These are phyloP conservation scores for Leuciscus waleckii DNA, from an alignment of 2,797 vertebrate genomes.

Conservation along the genomic window DNA sequence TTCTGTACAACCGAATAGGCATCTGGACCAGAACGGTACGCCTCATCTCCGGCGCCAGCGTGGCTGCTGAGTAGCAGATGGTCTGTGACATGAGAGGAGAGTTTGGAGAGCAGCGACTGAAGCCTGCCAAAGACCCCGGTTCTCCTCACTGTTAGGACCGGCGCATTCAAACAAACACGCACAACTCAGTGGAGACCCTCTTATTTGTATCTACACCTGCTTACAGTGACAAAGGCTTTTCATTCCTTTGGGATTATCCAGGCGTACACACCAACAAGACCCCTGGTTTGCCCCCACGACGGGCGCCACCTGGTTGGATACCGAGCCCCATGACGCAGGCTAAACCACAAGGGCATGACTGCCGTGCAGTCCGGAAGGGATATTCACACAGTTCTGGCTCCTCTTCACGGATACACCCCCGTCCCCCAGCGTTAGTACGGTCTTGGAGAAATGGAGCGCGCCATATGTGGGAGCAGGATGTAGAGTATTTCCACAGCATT, in stretches of 20 bases:
- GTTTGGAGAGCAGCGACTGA: constrained; percentile 76
- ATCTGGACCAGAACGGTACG: constrained; percentile 74
- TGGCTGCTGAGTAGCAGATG: constrained; percentile 82
- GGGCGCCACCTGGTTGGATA: constrained; percentile 6
- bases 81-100: constrained; percentile 79
- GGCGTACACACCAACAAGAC: background rate
- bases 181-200: background rate
- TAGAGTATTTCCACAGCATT: constrained; percentile 57
- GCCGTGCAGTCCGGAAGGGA: constrained; percentile 2
- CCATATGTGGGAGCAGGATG: constrained; percentile 58
- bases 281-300: background rate
- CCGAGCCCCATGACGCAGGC: constrained; percentile 44
- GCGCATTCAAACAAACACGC: constrained; percentile 29
- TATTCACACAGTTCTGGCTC: constrained; percentile 51
- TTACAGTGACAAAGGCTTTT: background rate
- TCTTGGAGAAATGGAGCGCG: constrained; percentile 61
- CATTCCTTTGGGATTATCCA: constrained; percentile 17
- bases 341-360: constrained; percentile 44
- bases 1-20: constrained; percentile 65
- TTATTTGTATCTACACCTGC: constrained; percentile 32
- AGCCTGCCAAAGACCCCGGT: constrained; percentile 82
- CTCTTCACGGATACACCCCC: constrained; percentile 58
- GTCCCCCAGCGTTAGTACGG: constrained; percentile 58
- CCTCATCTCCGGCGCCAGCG: constrained; percentile 78
- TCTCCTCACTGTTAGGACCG: constrained; percentile 74